Percentiles rank a stretch among this genome's conserved stretches.
Evolutionary conservation across 2,113 vertebrate genomes (phyloP).

Genomic region (Gambusia holbrooki): DNA sequence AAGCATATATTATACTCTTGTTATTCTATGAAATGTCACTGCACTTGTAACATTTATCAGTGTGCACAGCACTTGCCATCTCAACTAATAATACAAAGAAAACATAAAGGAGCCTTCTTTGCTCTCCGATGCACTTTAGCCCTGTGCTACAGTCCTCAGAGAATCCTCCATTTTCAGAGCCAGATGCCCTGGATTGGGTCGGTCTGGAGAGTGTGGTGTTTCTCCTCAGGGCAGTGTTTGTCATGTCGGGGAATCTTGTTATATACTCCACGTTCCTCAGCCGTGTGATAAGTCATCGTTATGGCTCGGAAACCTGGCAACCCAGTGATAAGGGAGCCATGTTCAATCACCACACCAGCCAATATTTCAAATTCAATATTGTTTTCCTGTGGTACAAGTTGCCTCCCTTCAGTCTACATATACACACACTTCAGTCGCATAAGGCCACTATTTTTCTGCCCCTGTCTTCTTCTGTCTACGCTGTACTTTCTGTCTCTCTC

Average conservation of each 20-base stretch:
- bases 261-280: slow-evolving; percentile 80
- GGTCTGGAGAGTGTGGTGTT: slow-evolving; percentile 58
- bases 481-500: slow-evolving; percentile 30
- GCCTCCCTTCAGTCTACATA: slow-evolving; percentile 46
- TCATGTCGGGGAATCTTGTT: slow-evolving; percentile 82
- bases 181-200: slow-evolving; percentile 72
- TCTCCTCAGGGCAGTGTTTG: slow-evolving; percentile 80
- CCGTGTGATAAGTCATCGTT: slow-evolving; percentile 83
- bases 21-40: slow-evolving; percentile 45
- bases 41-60: slow-evolving; percentile 43
- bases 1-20: slow-evolving; percentile 42
- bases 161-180: slow-evolving; percentile 55
- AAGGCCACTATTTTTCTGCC: slow-evolving; percentile 30
- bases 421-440: slow-evolving; percentile 25
- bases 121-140: slow-evolving; percentile 41
- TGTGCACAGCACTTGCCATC: slow-evolving; percentile 34
- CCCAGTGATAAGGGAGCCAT: slow-evolving; percentile 82
- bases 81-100: slow-evolving; percentile 25
- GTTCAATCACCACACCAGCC: slow-evolving; percentile 81
- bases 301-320: slow-evolving; percentile 82
- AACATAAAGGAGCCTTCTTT: slow-evolving; percentile 30
- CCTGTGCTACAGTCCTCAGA: slow-evolving; percentile 54
- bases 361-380: slow-evolving; percentile 86
- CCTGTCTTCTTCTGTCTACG: slow-evolving; percentile 36
- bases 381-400: slow-evolving; percentile 76